Conservation (phyloP, 2,888 invertebrate genomes). For the Thereva nobilitata region DNA sequence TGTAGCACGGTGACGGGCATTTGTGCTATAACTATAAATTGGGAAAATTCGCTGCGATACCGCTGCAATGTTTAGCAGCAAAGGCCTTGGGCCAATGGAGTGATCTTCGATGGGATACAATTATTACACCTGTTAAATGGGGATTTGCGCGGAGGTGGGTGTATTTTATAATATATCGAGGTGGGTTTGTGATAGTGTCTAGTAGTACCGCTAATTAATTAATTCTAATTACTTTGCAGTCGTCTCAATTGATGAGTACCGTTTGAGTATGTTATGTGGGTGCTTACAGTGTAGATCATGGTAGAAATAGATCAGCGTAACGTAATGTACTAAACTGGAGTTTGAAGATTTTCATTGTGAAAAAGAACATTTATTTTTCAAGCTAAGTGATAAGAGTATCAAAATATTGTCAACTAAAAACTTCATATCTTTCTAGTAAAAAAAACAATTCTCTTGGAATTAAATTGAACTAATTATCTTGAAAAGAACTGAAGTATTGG, state of each 20-base stretch:
- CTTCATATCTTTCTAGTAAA: no score
- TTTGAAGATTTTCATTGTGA: no score
- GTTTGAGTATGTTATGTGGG: conserved; percentile 23
- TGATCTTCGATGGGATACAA: conserved; percentile 42
- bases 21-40: conserved; percentile 1
- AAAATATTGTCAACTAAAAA: no score
- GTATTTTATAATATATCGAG: conserved; percentile 14
- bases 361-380: no score
- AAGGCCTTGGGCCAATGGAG: conserved; percentile 22
- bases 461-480: no score
- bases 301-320: conserved; percentile 3
- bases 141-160: conserved; percentile 21
- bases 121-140: conserved; percentile 47
- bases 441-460: no score
- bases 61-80: neutral
- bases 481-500: no score
- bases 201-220: conserved; percentile 30
- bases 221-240: neutral
- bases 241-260: conserved; percentile 17
- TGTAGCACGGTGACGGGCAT: neutral
- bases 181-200: conserved; percentile 24
- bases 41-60: neutral
- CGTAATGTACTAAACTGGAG: no score
- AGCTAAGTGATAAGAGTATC: no score
- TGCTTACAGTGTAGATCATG: conserved; percentile 13